phyloP scores from a whole-genome alignment of 2,113 vertebrate species.

The Myxocyprinus asiaticus region DNA sequence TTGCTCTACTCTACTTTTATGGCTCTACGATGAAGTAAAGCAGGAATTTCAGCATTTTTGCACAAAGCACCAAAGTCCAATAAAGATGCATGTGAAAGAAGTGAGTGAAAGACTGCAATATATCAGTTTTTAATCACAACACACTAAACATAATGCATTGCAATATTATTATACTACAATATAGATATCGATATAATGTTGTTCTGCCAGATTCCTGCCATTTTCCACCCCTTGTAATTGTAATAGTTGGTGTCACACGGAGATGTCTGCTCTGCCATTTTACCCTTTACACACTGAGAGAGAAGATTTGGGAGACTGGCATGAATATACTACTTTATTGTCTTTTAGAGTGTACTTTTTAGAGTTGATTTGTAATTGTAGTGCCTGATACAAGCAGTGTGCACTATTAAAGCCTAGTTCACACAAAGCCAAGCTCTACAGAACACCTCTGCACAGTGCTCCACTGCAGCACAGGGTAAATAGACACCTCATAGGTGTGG shows the following conservation, averaged over 20 bases:
- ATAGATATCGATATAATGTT: too few species aligned
- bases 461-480: conserved; percentile 34
- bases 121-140: too few species aligned
- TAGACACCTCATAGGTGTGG: conserved; percentile 42
- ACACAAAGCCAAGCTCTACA: neutral
- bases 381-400: neutral
- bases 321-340: neutral
- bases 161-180: too few species aligned
- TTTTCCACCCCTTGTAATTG: neutral
- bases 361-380: conserved; percentile 20
- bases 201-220: too few species aligned
- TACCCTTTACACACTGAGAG: neutral
- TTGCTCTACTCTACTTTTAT: too few species aligned
- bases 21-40: too few species aligned
- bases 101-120: too few species aligned
- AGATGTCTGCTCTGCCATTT: neutral
- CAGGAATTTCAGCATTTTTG: too few species aligned
- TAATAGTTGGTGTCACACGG: neutral
- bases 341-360: neutral
- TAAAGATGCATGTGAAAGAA: too few species aligned
- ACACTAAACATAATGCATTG: too few species aligned
- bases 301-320: neutral
- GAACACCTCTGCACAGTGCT: neutral
- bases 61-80: too few species aligned
- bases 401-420: conserved; percentile 12